Base-by-base conservation (phyloP, 1,140 invertebrate species). In the Parapsyche elsis region DNA sequence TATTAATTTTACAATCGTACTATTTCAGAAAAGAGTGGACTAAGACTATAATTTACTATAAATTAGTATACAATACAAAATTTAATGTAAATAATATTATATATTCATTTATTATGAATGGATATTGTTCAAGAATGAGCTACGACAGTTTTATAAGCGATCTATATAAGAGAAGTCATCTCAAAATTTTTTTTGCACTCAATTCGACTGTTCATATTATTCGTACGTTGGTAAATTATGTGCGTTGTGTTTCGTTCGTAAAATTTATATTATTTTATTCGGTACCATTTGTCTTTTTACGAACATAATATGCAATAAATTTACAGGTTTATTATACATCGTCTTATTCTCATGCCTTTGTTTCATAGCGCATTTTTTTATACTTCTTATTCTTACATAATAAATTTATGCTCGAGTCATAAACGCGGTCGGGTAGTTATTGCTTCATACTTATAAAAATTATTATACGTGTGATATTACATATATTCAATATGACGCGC, bases 261-360 rank as follows among this genome's bases (percentile, higher is more conserved):
- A 53, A 53, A 53, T 53, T 53, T 53, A 53, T 53, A 53, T 53
- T 53, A 53, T 53, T 53, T 53, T 53, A 53, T 53, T 53, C 49
- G 49, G 30, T 53, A 16, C 49, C 49, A 53, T 53, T 53, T 53
- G 49, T 53, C 49, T 53, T 53, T 53, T 53, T 53, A 53, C 49
- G 49, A 53, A 53, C 49, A 53, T 53, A 53, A 53, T 53, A 53
- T 53, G 49, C 49, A 53, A 53, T 53, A 53, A 53, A 53, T 53
- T 53, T 53, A 53, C 49, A 53, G 49, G 49, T 53, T 53, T 53
- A 53, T 53, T 53, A 53, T 53, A 53, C 49, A 53, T 53, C 49
- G 49, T 53, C 49, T 53, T 53, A 12, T 53, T 53, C 10, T 53
- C 30, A 16, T 14, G 49, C 49, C 16, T 53, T 53, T 53, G 49